These are phyloP conservation scores for Camponotus fellah DNA, from an alignment of 2,888 invertebrate species.

Conservation along the genomic window DNA sequence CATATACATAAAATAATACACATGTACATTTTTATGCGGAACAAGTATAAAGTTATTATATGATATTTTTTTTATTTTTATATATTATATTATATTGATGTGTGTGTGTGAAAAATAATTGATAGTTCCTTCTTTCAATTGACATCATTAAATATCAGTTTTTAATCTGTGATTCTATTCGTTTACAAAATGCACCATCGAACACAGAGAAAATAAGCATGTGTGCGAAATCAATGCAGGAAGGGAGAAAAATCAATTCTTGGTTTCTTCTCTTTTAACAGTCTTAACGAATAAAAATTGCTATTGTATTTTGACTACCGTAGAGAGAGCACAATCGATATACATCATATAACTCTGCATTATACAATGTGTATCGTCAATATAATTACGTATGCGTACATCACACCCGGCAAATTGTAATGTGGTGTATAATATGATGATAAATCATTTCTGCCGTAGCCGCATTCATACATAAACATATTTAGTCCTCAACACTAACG, in stretches of 20 bases:
- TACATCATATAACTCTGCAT: constrained; percentile 52
- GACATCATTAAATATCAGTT: not conserved
- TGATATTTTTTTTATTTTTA: not conserved
- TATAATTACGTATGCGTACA: constrained; percentile 73
- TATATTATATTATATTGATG: not conserved
- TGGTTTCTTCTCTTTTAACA: not conserved
- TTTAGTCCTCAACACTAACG: constrained; percentile 69
- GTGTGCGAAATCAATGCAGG: not conserved
- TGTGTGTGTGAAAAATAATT: not conserved
- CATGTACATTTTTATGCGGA: not conserved
- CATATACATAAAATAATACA: not conserved
- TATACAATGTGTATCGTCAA: constrained; percentile 70
- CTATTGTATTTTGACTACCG: constrained; percentile 20
- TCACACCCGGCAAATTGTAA: constrained; percentile 73
- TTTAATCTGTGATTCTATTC: not conserved
- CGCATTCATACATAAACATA: constrained; percentile 75
- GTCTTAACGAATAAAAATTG: not conserved
- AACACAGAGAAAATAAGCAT: not conserved
- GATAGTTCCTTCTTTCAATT: not conserved
- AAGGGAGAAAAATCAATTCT: not conserved
- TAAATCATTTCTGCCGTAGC: constrained; percentile 70
- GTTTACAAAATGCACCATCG: not conserved
- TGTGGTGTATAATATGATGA: constrained; percentile 74
- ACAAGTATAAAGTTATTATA: not conserved
- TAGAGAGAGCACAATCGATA: constrained; percentile 58